Evolutionary conservation across 2,113 vertebrate species (phyloP), one percentile per base, ranked within the genome.

Genomic region (Xenopus laevis): DNA sequence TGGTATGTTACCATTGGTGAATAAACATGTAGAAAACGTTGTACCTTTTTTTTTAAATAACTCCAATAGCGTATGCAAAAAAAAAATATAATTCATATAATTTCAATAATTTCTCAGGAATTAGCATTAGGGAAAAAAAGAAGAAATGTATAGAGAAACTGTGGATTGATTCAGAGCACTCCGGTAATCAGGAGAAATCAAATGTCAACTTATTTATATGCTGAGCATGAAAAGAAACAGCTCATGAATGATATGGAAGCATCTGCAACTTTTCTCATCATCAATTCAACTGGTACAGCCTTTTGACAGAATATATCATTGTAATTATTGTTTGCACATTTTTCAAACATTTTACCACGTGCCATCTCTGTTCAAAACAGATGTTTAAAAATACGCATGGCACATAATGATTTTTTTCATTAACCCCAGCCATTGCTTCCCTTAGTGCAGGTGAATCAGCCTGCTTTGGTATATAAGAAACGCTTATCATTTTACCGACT

Each of bases 251-350:
- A 69, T 69, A 44, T 45, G 17, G 58, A 9, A 20, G 12, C 10
- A 16, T 50, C 65, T 67, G 53, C 20, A 30, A 67, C 33, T 40
- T 40, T 40, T 40, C 33, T 40, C 33, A 40, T 33, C 30, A 33
- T 44, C 15, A 27, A 45, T 65, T 20, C 17, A 45, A 44, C 18
- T n/a, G 8, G 12, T n/a, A 40, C 12, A 65, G 44, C 63, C n/a
- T 46, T 50, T 50, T 67, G n/a, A 67, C 65, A 65, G 30, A 45
- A 65, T 65, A 45, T 17, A 65, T 65, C 40, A 65, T 65, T 46
- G 33, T 65, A 65, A 65, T 46, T 46, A 63, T 40, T 13, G 61
- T 63, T 63, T 63, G 15, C 33, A 13, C 13, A 63, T 58, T 9
- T 23, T 21, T 60, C 21, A 23, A 1, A 23, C 58, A 60, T 23